Conservation (phyloP, 1,140 invertebrate genomes). For the Drosophila nigromelanica region DNA sequence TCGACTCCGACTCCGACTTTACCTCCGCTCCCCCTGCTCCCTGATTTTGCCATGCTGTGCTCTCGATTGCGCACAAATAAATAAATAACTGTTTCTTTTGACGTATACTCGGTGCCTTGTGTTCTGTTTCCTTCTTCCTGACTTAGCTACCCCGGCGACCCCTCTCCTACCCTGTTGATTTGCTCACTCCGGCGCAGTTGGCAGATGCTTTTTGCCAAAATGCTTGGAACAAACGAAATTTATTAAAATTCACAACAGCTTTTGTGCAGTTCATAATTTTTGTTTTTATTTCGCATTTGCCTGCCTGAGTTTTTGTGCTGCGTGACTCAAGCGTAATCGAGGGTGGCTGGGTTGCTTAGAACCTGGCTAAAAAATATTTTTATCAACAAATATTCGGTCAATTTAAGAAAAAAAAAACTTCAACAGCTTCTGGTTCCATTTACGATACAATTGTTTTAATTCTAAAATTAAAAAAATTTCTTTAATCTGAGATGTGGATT, state of each 20-base stretch:
- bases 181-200: constrained; percentile 67
- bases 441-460: too few relatives aligned
- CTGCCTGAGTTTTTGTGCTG: constrained; percentile 46
- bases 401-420: not conserved
- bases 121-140: constrained; percentile 29
- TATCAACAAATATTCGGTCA: constrained; percentile 16
- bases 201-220: constrained; percentile 56
- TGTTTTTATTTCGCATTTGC: constrained; percentile 79
- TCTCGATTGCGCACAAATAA: constrained; percentile 76
- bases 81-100: constrained; percentile 83
- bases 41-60: constrained; percentile 28
- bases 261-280: constrained; percentile 83
- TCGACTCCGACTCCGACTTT: not conserved
- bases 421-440: too few relatives aligned
- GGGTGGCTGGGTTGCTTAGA: constrained; percentile 9
- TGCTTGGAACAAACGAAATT: constrained; percentile 52
- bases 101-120: constrained; percentile 65
- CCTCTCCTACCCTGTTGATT: constrained; percentile 51
- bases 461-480: too few relatives aligned
- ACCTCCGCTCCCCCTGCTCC: not conserved
- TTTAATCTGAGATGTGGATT: too few relatives aligned
- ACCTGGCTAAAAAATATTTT: constrained; percentile 2
- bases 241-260: constrained; percentile 83
- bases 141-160: constrained; percentile 28
- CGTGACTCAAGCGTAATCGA: constrained; percentile 44